phyloP scores from a whole-genome alignment of 1,140 invertebrate species.

The Sarcophaga peregrina region DNA sequence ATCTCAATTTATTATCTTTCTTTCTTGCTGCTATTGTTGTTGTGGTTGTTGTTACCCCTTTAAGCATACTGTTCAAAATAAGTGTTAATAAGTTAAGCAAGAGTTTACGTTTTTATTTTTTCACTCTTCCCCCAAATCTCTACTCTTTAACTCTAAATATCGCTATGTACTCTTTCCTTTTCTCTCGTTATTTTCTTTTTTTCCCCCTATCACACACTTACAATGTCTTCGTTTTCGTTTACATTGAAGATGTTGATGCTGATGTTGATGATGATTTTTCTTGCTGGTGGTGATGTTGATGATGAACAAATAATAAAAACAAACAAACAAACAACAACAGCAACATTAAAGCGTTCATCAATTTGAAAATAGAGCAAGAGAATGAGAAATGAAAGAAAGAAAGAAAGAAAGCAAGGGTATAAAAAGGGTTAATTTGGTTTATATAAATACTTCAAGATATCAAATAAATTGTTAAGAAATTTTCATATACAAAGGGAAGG shows the following conservation, averaged over 20 bases:
- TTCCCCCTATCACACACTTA: background rate
- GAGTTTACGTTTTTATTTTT: background rate
- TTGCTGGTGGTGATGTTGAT: constrained; percentile 28
- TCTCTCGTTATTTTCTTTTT: background rate
- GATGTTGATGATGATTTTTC: background rate
- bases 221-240: background rate
- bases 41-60: background rate
- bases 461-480: constrained; percentile 37
- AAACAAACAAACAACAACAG: background rate
- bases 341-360: background rate
- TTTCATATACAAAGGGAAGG: background rate
- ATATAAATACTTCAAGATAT: constrained; percentile 34
- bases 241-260: background rate
- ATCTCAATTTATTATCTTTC: background rate
- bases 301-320: constrained; percentile 22
- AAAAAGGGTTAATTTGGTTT: constrained; percentile 31
- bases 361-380: background rate
- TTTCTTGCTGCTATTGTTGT: background rate
- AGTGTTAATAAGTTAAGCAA: constrained; percentile 27
- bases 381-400: background rate
- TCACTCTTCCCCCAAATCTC: background rate
- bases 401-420: background rate
- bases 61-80: background rate
- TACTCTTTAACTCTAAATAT: background rate
- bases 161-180: too few species aligned